Base-by-base conservation (phyloP, 1,140 invertebrate species). In the Nixonia krombeini region DNA sequence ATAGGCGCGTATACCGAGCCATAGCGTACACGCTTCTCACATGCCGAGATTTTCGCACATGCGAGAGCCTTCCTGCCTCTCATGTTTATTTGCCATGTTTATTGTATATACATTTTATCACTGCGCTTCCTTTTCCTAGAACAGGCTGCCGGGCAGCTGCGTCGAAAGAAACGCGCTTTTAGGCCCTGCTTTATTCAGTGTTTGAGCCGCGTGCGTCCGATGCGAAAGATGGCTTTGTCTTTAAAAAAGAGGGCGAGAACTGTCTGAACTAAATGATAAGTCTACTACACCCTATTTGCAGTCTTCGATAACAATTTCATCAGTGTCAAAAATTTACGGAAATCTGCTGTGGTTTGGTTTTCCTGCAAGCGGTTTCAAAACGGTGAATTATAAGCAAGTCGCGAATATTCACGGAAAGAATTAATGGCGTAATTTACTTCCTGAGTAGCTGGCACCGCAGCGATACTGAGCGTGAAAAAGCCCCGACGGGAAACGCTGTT, bases 1-100 rank as follows among this genome's bases (percentile, higher is more conserved):
- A 70, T 65, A 58, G 68, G 47, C 61, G 57, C 41, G 15, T 70
- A 62, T 65, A 56, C 49, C 53, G 53, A 51, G 41, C 45, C 35
- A 25, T 44, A n/a, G 49, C 35, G 17, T 58, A 57, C 61, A 65
- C 31, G 67, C 61, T 44, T 16, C 59, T 64, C 67, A 56, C 49
- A 55, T 51, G 61, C 49, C 31, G 40, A 26, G 41, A 52, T 49
- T 41, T 33, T 61, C 59, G 61, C 56, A 70, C 67, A 61, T 65
- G 67, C 67, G 56, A 40, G 31, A 8, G 2, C 29, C 59, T 35
- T n/a, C 10, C 59, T 35, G 33, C 10, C 33, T 40, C 9, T 29
- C 31, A 56, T 59, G 56, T 45, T 49, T 57, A 70, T 62, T 46
- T 44, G 46, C 49, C 61, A 53, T 57, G 47, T 17, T 42, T 21